Conservation (phyloP, 2,797 vertebrate species). For the Neosalanx taihuensis region DNA sequence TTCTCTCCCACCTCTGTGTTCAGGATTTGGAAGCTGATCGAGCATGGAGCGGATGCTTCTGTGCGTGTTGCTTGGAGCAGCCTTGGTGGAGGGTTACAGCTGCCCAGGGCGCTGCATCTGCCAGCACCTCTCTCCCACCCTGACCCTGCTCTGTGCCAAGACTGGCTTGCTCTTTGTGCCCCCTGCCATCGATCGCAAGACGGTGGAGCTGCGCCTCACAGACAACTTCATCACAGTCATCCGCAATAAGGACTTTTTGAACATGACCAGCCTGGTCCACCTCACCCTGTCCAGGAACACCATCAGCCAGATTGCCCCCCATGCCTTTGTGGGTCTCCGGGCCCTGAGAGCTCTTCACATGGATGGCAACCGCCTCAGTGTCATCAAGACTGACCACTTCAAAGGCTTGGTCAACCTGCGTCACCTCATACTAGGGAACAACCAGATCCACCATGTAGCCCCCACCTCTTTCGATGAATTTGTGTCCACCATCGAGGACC, state of each 20-base stretch:
- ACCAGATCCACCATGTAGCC: slow-evolving; percentile 87
- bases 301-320: slow-evolving; percentile 87
- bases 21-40: slow-evolving; percentile 68
- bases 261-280: slow-evolving; percentile 96
- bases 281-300: slow-evolving; percentile 94
- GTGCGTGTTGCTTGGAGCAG: slow-evolving; percentile 79
- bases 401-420: slow-evolving; percentile 86
- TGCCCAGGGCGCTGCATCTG: slow-evolving; percentile 95
- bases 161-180: slow-evolving; percentile 93
- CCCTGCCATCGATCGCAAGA: slow-evolving; percentile 87
- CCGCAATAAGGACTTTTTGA: slow-evolving; percentile 88
- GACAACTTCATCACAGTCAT: slow-evolving; percentile 96
- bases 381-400: slow-evolving; percentile 83
- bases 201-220: slow-evolving; percentile 90
- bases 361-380: slow-evolving; percentile 89
- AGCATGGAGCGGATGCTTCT: slow-evolving; percentile 82
- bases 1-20: slow-evolving; percentile 38
- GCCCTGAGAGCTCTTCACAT: slow-evolving; percentile 89
- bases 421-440: slow-evolving; percentile 93
- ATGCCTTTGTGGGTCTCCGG: slow-evolving; percentile 84
- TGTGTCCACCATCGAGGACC: slow-evolving; percentile 88
- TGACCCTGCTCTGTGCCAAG: slow-evolving; percentile 92
- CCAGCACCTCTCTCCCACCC: slow-evolving; percentile 89
- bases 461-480: slow-evolving; percentile 85
- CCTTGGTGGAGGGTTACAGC: slow-evolving; percentile 77